Conservation (phyloP, 2,797 vertebrate genomes). For the Leuciscus waleckii region DNA sequence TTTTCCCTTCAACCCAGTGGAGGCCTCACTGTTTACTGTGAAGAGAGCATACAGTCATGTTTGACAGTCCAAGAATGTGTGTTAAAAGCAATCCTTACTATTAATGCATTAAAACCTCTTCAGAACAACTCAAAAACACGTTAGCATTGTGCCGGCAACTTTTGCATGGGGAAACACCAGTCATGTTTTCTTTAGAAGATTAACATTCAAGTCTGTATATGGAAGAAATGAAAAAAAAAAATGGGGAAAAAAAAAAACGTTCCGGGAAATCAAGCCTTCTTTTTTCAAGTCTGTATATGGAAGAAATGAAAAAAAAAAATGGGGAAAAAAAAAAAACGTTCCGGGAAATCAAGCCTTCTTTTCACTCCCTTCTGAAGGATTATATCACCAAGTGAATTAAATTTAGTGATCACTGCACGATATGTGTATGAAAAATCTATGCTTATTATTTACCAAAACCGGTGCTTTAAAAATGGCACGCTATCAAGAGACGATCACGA, state of each 20-base stretch:
- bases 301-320: neutral
- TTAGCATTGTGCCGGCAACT: neutral
- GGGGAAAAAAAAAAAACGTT: neutral
- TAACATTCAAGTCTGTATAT: neutral
- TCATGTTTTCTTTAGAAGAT: neutral
- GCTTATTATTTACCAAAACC: neutral
- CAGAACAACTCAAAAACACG: neutral
- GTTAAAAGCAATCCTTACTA: neutral
- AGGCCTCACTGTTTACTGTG: slow-evolving; percentile 1
- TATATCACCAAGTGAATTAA: neutral
- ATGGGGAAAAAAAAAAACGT: neutral
- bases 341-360: neutral
- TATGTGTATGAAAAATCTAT: neutral
- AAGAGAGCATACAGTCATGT: neutral
- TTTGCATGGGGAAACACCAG: neutral
- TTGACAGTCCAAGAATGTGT: neutral
- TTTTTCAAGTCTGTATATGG: neutral
- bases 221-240: neutral
- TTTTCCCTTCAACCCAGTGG: neutral
- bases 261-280: neutral
- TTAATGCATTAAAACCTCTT: neutral
- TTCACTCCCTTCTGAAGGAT: neutral
- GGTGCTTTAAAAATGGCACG: neutral
- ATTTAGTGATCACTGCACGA: neutral
- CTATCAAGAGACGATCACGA: neutral